Evolutionary conservation across 2,797 vertebrate species (phyloP), one percentile per base, ranked within the genome.

Genomic region (Pseudotriccus pelzelni): DNA sequence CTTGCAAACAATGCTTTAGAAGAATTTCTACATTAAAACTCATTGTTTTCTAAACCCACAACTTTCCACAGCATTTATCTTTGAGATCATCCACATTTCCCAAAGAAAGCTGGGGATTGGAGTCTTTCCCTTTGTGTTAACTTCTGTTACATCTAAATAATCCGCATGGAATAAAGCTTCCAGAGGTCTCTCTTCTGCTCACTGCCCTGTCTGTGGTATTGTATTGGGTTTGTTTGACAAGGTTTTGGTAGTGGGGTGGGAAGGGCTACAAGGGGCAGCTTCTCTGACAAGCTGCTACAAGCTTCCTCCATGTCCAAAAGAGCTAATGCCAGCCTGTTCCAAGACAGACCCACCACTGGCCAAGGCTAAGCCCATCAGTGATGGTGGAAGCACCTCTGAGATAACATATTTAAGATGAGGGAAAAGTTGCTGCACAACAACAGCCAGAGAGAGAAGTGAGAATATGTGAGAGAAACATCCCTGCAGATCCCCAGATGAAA

Each of bases 171-270:
- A 10, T 12, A 52, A 89, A 85, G 25, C 6, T 80, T 70, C 47
- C 43, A 60, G 52, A 79, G 41, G 8, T 36, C 43, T 73, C 73
- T 69, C 36, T 53, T 76, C 30, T 37, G 28, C 43, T 66, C 14
- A 1, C 27, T 55, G 46, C 27, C 34, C 18, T 53, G 34, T 12
- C 66, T 34, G 3, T 8, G 39, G 18, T 36, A 41, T 36, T 59
- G 59, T 21, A 28, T 10, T 41, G 0, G 0, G 19, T 84, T 66
- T 66, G 13, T 1, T 1, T 32, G 19, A 27, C 30, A 39, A 53
- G 32, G 22, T 41, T 66, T 84, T 72, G 39, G 25, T 28, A 32
- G 52, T 3, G 0, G 1, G 6, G 22, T 19, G 46, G 15, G 25
- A 52, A 52, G 17, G 50, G 28, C 22, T 20, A 28, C 6, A 23